Base-by-base conservation (phyloP, 2,888 invertebrate species). In the Phalangium opilio region DNA sequence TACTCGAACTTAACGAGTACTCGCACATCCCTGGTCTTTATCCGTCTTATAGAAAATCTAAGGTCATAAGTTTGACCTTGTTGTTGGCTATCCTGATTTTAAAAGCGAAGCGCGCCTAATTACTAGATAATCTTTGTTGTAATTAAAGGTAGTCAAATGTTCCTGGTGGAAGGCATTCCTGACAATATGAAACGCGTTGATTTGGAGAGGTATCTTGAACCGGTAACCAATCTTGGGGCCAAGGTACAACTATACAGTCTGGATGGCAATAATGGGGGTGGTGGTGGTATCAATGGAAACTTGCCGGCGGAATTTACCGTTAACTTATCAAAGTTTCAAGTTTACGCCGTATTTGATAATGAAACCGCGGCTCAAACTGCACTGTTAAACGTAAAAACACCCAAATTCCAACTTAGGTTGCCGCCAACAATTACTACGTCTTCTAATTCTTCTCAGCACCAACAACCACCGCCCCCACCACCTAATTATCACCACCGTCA, bases 361-460 rank as follows among this genome's bases (percentile, higher is more conserved):
- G 56, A 56, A 45, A 50, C 52, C 36, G 56, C 53, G 42, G 57
- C 57, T 44, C 57, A 57, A 47, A 56, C 50, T 52, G 57, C 57
- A 41, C 54, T 56, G 21, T 44, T 55, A 33, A 54, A 51, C 49
- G 54, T 57, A 39, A 57, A 57, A 44, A 56, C 57, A 17, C 45
- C 50, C 32, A 57, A 57, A 47, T 57, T 57, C 48, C 52, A 57
- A 34, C 46, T 57, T 43, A 44, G 55, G 44, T 49, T 38, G 27
- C 47, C 44, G 43, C 50, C 38, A 17, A 15, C 3, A 14, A 10
- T 10, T 17, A 10, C 15, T 38, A 27, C 27, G 4, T 27, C 27
- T 27, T 27, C 27, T 27, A 27, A 8, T 8, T 27, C 27, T 27
- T 27, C 27, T 27, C 27, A 27, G 27, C 27, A 27, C 27, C 27